These are phyloP conservation scores for Microctenopoma steveboyesi DNA, from an alignment of 2,797 vertebrate genomes.

Conservation along the genomic window DNA sequence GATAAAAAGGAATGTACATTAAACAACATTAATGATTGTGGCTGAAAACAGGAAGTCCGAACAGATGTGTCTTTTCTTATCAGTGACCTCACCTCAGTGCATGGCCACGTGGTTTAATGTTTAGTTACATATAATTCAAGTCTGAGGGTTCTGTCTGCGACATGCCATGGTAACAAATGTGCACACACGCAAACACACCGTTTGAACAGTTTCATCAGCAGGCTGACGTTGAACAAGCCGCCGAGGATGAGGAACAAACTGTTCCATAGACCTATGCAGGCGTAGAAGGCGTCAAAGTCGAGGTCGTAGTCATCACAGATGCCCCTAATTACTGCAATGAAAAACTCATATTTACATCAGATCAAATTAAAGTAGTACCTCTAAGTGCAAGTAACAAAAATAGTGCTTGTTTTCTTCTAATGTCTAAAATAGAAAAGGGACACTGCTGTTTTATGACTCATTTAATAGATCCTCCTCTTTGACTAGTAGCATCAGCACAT, in stretches of 20 bases:
- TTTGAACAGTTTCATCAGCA: conserved; percentile 96
- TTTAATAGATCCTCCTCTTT: neutral
- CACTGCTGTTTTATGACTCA: too few relatives aligned
- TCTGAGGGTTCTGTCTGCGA: neutral
- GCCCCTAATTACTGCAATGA: conserved; percentile 87
- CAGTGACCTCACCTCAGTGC: conserved; percentile 23
- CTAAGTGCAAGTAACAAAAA: too few relatives aligned
- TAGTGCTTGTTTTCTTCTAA: too few relatives aligned
- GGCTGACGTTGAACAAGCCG: conserved; percentile 92
- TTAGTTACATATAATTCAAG: conserved; percentile 2
- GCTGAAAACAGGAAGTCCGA: conserved; percentile 46
- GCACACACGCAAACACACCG: conserved; percentile 55
- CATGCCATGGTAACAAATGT: conserved; percentile 1
- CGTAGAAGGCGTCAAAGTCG: conserved; percentile 92
- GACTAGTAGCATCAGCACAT: neutral
- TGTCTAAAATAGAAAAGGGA: too few relatives aligned
- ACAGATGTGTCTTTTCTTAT: conserved; percentile 37
- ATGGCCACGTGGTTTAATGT: neutral
- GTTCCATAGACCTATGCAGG: conserved; percentile 96
- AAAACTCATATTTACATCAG: too few relatives aligned
- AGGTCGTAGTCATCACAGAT: conserved; percentile 93
- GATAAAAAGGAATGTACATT: conserved; percentile 16
- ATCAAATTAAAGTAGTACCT: neutral
- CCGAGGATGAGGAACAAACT: conserved; percentile 92
- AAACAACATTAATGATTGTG: conserved; percentile 49